Conservation (phyloP, 2,113 vertebrate genomes). For the Anoplopoma fimbria region DNA sequence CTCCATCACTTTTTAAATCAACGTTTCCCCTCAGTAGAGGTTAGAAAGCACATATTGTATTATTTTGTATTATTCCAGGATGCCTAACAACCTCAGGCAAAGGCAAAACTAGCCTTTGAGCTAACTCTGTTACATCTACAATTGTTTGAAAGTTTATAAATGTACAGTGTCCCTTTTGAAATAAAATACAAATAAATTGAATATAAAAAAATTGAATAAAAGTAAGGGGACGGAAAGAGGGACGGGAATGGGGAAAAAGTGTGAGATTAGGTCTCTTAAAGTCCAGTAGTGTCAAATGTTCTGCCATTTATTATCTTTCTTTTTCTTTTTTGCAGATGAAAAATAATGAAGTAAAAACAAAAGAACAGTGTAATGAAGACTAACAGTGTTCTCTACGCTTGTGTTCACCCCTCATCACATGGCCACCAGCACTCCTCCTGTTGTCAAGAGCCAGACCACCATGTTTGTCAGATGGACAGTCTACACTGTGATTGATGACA, state of each 20-base stretch:
- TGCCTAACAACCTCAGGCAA: no score
- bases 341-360: neutral
- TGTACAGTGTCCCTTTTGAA: neutral
- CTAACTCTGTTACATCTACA: no score
- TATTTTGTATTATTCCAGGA: no score
- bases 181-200: neutral
- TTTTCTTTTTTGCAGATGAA: neutral
- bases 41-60: neutral
- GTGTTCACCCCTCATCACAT: no score
- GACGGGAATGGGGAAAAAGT: neutral
- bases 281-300: neutral
- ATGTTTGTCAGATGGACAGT: neutral
- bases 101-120: no score
- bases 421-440: no score
- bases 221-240: neutral
- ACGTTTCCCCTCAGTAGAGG: neutral
- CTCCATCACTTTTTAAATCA: slow-evolving; percentile 13
- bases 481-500: neutral
- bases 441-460: neutral
- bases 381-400: no score
- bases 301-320: neutral
- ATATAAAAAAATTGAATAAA: neutral
- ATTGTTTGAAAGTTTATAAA: neutral
- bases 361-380: no score
- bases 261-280: neutral